Base-by-base conservation (phyloP, 2,113 vertebrate genomes). In the Canis aureus region DNA sequence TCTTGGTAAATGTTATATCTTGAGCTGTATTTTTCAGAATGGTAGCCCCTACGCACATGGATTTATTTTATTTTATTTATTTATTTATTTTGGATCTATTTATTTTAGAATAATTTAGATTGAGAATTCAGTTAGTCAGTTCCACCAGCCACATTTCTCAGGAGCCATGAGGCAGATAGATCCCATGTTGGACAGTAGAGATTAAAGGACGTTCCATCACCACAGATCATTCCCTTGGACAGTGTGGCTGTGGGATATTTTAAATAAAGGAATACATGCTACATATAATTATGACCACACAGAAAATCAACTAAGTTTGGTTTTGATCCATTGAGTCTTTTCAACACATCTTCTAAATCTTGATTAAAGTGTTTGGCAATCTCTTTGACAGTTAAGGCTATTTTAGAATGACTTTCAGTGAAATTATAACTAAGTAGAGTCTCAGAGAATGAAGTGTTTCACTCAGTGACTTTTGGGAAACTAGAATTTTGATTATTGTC, bases 331-430 rank as follows among this genome's bases (percentile, higher is more conserved):
- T 90, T 91, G 87, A 93, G 20, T 43, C 1, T 88, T 78, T 51
- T 11, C 2, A 17, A 64, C 19, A 80, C 29, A 35, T 84, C 27
- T 94, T 96, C 83, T 60, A 91, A 96, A 74, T 71, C 57, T 96
- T 78, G 82, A 82, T 98, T 91, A 92, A 97, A 97, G 79, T 97
- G 88, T 96, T 96, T 88, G 90, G 59, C 62, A 66, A 51, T 17
- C 86, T 96, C 71, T 83, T 96, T 96, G 84, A 74, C 86, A 95
- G 78, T 85, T 97, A 49, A 95, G 83, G 10, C 86, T 97, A 25
- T 69, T 98, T 94, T 97, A 92, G 98, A 98, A 95, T 92, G 96
- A 97, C 97, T 88, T 92, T 98, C 60, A 76, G 57, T 32, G 35
- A 20, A 53, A 57, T 64, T 64, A 35, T 23, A 96, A 64, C 59